phyloP scores from a whole-genome alignment of 2,888 invertebrate genomes.

The Colletes collaris region DNA sequence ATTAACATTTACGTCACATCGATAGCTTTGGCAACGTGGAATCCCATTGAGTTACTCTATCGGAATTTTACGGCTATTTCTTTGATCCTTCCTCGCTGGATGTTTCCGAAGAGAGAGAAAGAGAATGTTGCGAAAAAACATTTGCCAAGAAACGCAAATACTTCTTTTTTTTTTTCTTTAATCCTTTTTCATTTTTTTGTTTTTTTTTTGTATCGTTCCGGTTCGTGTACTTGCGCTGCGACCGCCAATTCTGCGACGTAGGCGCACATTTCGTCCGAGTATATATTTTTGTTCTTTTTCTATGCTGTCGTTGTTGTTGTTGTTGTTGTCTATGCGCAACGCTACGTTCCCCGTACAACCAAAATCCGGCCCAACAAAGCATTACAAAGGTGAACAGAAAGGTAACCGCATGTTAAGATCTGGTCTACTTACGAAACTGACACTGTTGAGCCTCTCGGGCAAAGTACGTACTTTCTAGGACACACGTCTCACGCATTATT shows the following conservation, averaged over 20 bases:
- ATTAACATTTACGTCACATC: conserved; percentile 68
- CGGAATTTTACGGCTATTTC: conserved; percentile 53
- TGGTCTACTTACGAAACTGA: conserved; percentile 83
- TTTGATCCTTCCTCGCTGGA: conserved; percentile 28
- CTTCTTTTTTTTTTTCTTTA: background rate
- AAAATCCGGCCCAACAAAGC: conserved; percentile 79
- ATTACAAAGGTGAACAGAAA: conserved; percentile 74
- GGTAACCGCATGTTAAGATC: conserved; percentile 78
- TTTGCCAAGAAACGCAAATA: conserved; percentile 32
- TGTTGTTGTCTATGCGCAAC: conserved; percentile 37
- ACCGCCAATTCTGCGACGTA: conserved; percentile 23
- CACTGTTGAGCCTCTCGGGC: conserved; percentile 82
- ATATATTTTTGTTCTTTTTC: background rate
- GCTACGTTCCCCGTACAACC: conserved; percentile 68
- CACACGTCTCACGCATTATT: conserved; percentile 82
- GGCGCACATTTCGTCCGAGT: conserved; percentile 4
- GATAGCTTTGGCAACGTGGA: conserved; percentile 56
- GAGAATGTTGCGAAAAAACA: conserved; percentile 26
- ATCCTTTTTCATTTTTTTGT: background rate
- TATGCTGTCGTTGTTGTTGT: conserved; percentile 17
- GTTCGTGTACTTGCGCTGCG: conserved; percentile 38
- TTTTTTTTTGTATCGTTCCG: background rate
- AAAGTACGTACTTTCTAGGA: conserved; percentile 82
- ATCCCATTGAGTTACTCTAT: conserved; percentile 56
- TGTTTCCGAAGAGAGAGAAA: conserved; percentile 19